Evolutionary conservation across 37 sponge, comb jelly and placozoan species (phyloP).

Genomic region (Axinella damicornis): DNA sequence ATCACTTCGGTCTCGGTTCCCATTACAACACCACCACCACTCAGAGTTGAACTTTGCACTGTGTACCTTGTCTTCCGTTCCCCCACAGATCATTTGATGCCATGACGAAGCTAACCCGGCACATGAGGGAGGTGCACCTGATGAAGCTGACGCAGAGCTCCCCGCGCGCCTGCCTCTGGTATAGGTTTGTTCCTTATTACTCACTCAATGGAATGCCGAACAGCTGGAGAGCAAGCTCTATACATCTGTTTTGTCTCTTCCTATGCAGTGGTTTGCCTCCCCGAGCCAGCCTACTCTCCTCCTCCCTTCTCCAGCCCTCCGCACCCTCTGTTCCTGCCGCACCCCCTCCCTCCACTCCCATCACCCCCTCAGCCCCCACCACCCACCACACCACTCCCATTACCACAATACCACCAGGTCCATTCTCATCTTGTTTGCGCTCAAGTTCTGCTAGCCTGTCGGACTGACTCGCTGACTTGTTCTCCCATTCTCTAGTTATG

Average conservation of each 20-base stretch:
- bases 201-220: too few relatives aligned
- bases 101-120: slow-evolving; percentile 54
- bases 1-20: too few relatives aligned
- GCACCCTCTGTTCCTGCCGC: background rate
- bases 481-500: too few relatives aligned
- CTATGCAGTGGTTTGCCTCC: background rate
- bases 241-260: background rate
- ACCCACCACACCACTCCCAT: background rate
- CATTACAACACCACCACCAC: too few relatives aligned
- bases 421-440: too few relatives aligned
- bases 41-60: too few relatives aligned
- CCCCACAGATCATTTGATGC: slow-evolving; percentile 58
- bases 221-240: too few relatives aligned
- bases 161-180: background rate
- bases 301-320: background rate
- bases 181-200: too few relatives aligned
- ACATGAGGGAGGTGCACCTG: slow-evolving; percentile 70
- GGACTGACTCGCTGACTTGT: too few relatives aligned
- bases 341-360: background rate
- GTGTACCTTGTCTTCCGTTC: too few relatives aligned
- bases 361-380: background rate
- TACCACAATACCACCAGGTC: background rate
- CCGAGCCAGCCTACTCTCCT: background rate
- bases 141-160: slow-evolving; percentile 37
- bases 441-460: too few relatives aligned